phyloP scores from a whole-genome alignment of 1,140 invertebrate species.

The Euwallacea similis region DNA sequence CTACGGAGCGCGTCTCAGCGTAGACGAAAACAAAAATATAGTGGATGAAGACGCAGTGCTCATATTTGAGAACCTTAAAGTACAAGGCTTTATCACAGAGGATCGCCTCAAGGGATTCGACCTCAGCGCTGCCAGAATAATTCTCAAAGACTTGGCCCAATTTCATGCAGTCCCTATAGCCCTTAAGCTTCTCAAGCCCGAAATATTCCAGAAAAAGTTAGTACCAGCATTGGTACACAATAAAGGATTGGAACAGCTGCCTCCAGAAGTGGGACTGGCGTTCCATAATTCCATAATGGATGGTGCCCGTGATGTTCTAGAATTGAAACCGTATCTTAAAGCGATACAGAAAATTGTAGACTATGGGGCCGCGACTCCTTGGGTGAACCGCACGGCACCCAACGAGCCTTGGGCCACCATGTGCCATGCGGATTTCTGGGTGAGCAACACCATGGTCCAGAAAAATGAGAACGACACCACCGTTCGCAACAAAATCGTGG shows the following conservation, averaged over 20 bases:
- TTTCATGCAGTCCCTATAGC: constrained; percentile 64
- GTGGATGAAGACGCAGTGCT: constrained; percentile 62
- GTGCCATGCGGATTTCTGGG: constrained; percentile 65
- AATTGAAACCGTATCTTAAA: constrained; percentile 42
- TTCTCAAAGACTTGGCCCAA: constrained; percentile 57
- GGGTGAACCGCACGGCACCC: constrained; percentile 41
- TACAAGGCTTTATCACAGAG: constrained; percentile 55
- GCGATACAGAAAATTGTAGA: constrained; percentile 37
- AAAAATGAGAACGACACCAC: constrained; percentile 47
- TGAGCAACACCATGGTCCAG: constrained; percentile 62
- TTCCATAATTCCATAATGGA: constrained; percentile 48
- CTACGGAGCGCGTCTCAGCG: constrained; percentile 58
- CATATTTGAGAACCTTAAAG: constrained; percentile 61
- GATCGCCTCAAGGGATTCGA: constrained; percentile 58
- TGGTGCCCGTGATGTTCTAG: constrained; percentile 46
- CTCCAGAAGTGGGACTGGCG: constrained; percentile 43
- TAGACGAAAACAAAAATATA: constrained; percentile 49
- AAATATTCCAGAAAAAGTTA: constrained; percentile 56
- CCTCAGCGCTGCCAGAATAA: constrained; percentile 55
- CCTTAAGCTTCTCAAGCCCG: constrained; percentile 56
- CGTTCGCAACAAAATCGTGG: constrained; percentile 61
- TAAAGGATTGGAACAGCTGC: constrained; percentile 46
- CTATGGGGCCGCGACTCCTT: constrained; percentile 36
- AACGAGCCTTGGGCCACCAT: constrained; percentile 58
- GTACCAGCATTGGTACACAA: constrained; percentile 50